A percentile compares a stretch with the other conserved stretches of the same genome.
Conservation (phyloP, 53 echinoderm and acorn worm species). For the Echinometra lucunter region DNA sequence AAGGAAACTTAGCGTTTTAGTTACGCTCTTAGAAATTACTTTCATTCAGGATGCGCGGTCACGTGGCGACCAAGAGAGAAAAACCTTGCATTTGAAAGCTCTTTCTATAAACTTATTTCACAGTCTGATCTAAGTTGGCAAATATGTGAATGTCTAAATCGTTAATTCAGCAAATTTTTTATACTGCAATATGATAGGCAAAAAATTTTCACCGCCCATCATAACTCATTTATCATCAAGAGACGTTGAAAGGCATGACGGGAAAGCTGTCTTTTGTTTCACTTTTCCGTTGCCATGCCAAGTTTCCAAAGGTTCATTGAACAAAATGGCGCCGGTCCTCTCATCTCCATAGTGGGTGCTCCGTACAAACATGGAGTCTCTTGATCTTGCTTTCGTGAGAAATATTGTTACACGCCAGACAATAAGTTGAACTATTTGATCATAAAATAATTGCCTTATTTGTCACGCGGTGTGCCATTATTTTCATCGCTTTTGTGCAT, state of each 20-base stretch:
- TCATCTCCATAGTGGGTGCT: not conserved
- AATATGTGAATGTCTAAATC: too few species aligned
- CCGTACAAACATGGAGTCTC: not conserved
- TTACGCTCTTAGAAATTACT: too few species aligned
- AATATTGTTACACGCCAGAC: not conserved
- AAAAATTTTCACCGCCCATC: too few species aligned
- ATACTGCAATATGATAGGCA: too few species aligned
- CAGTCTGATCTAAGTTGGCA: too few species aligned
- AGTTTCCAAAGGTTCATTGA: not conserved
- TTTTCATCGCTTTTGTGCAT: not conserved
- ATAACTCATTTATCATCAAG: too few species aligned
- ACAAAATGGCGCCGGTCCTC: not conserved
- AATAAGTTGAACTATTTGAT: not conserved
- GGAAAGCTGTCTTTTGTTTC: not conserved
- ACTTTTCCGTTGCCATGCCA: not conserved
- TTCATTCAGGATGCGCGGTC: too few species aligned
- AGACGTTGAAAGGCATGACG: not conserved
- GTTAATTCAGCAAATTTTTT: too few species aligned
- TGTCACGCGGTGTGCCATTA: not conserved
- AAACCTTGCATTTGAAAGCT: too few species aligned
- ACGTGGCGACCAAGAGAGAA: too few species aligned
- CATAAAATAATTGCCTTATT: not conserved
- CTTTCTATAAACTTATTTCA: too few species aligned
- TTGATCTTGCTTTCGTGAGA: not conserved
- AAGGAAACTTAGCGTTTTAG: too few species aligned